Evolutionary conservation across 2,888 invertebrate species (phyloP), one percentile per base, ranked within the genome.

Genomic region (Schizaphis graminum): DNA sequence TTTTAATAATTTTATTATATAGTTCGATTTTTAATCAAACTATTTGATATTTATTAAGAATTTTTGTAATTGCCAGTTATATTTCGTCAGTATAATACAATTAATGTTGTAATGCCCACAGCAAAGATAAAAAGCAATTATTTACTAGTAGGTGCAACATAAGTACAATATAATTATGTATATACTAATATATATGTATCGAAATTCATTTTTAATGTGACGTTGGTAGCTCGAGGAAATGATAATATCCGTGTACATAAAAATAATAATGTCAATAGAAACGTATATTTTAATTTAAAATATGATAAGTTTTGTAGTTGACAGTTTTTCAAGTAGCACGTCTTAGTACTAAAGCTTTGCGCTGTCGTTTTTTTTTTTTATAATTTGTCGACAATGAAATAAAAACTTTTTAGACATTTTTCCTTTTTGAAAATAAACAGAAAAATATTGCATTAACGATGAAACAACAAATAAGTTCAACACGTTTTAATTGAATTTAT

Each of bases 391-490:
- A 35, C 77, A 77, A 77, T 77, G 35, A 77, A 77, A 77, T 77
- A 77, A 77, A 77, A 77, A 77, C 77, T 77, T 77, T 77, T 77
- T 3, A 67, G 35, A 35, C 67, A 67, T 67, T n/a, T 67, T 67
- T 67, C 7, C 21, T 35, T n/a, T 67, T 67, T 35, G 21, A 77
- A 77, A 77, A 77, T 77, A 35, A 77, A 77, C 77, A 77, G 21
- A 77, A 77, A 77, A 77, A 77, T 77, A 77, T 77, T 77, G 35
- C 35, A 77, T 77, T 77, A 77, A 77, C 77, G 35, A 77, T 24
- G n/a, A 26, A 77, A 77, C 77, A 77, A 77, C 35, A 77, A 67
- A 77, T 41, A 77, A 77, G 77, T 77, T 77, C 21, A 77, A 35
- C 77, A 77, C 77, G 35, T 77, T 77, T 77, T 77, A 77, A 77